Evolutionary conservation across 1,140 invertebrate species (phyloP).

Genomic region (Teleopsis dalmanni): DNA sequence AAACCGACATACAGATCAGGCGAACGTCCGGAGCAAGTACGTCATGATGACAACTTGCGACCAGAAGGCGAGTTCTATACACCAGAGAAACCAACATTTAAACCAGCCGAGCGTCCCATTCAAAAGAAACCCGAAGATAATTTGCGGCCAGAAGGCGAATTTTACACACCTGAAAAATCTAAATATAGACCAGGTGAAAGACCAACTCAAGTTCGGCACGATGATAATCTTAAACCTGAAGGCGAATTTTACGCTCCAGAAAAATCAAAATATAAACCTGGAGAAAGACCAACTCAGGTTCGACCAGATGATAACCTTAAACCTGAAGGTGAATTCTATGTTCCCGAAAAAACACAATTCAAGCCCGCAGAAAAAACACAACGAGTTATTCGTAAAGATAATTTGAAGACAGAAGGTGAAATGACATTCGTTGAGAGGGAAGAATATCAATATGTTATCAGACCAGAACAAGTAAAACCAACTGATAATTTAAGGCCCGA

Average conservation of each 20-base stretch:
- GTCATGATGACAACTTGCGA: conserved; percentile 48
- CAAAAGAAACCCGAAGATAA: conserved; percentile 48
- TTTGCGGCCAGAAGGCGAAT: conserved; percentile 53
- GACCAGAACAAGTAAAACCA: too few relatives aligned
- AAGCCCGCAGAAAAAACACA: conserved; percentile 43
- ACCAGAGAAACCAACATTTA: conserved; percentile 45
- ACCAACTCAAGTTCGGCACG: conserved; percentile 42
- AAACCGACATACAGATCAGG: conserved; percentile 39
- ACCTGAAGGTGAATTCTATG: conserved; percentile 55
- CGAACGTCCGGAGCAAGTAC: conserved; percentile 41
- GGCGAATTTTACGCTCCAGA: conserved; percentile 49
- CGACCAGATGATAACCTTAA: conserved; percentile 53
- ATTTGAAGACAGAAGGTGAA: too few relatives aligned
- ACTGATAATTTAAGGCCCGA: too few relatives aligned
- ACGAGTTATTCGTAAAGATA: too few relatives aligned
- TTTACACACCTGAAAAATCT: conserved; percentile 45
- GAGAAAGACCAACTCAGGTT: conserved; percentile 49
- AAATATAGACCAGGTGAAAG: conserved; percentile 45
- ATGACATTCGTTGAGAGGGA: too few relatives aligned
- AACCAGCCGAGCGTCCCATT: conserved; percentile 45
- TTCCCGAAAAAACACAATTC: conserved; percentile 49
- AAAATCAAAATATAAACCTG: conserved; percentile 45
- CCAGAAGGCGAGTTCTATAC: conserved; percentile 52
- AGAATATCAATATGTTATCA: too few relatives aligned
- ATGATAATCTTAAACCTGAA: conserved; percentile 53